Evolutionary conservation across 2,888 invertebrate genomes (phyloP).

Genomic region (Hoplodrina blanda): DNA sequence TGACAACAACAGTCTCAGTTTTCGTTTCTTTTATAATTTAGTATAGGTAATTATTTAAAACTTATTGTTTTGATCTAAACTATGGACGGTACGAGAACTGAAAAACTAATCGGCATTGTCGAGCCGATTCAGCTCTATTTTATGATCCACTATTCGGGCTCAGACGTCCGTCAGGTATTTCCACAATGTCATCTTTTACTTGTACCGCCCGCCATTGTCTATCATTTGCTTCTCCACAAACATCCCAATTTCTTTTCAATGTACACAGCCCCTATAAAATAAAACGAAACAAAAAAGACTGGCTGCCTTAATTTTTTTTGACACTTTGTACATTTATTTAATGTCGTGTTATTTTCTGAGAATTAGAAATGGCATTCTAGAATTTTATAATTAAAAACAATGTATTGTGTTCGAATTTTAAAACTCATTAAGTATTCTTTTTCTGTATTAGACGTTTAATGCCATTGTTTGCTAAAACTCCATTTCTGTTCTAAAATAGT

Average conservation of each 20-base stretch:
- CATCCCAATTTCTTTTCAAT: constrained; percentile 75
- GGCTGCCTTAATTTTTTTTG: constrained; percentile 52
- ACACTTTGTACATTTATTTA: constrained; percentile 28
- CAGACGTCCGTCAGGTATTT: constrained; percentile 63
- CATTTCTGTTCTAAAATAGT: constrained; percentile 36
- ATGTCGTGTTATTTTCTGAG: constrained; percentile 55
- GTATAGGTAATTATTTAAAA: background rate
- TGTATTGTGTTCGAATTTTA: constrained; percentile 35
- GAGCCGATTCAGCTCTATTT: constrained; percentile 36
- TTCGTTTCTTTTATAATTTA: background rate
- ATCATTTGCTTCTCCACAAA: constrained; percentile 73
- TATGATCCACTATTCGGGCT: constrained; percentile 56
- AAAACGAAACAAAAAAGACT: constrained; percentile 43
- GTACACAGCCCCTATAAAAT: constrained; percentile 68
- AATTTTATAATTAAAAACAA: constrained; percentile 23
- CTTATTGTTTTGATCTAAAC: background rate
- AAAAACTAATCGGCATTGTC: constrained; percentile 14
- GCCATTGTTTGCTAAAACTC: constrained; percentile 9
- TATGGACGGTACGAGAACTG: background rate
- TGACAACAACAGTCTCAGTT: background rate
- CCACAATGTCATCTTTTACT: constrained; percentile 69
- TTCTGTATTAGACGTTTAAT: constrained; percentile 10
- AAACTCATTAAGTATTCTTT: constrained; percentile 28
- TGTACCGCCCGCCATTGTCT: constrained; percentile 73
- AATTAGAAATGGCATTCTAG: constrained; percentile 43